Base-by-base conservation (phyloP, 2,113 vertebrate species). In the Ardeotis arabs region DNA sequence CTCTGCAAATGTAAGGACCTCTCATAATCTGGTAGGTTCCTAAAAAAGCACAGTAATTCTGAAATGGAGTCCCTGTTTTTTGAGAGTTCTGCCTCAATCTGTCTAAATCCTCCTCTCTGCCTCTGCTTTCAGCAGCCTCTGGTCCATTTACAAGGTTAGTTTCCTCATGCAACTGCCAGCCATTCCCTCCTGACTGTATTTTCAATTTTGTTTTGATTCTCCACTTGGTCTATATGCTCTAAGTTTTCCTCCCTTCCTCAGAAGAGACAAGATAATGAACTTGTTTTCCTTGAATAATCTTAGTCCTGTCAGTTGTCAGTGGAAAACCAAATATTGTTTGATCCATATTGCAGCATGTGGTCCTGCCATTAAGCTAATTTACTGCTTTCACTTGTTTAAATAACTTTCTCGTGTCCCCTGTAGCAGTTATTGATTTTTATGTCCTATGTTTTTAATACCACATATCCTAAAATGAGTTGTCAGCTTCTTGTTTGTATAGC, bases 71-170 rank as follows among this genome's bases (percentile, higher is more conserved):
- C 73, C 39, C 72, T 87, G 60, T 23, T 68, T 94, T 85, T 45
- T 82, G 73, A 89, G 66, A 52, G 47, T 90, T 95, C 53, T 90
- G 33, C 35, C 45, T 89, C 83, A 53, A 45, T 94, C 76, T 92
- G 41, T 9, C 1, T 87, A 89, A 97, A 91, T 95, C 62, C 23
- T 88, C 13, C 6, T 68, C 56, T 85, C 69, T 92, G 66, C 22
- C 23, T 84, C 59, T 0, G 1, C 86, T 75, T 81, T 95, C 85
- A 90, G 63, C 86, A 85, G 79, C 56, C 60, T 88, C 60, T 87
- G 86, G 88, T 95, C 90, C 92, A 93, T 95, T 86, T 95, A 28
- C 39, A 68, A 87, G 76, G 89, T 96, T 89, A 87, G 60, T 93
- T 95, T 84, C 58, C 50, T 79, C 22, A 3, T 76, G 66, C 52